Evolutionary conservation across 1,140 invertebrate genomes (phyloP).

Genomic region (Diploscapter pachys): DNA sequence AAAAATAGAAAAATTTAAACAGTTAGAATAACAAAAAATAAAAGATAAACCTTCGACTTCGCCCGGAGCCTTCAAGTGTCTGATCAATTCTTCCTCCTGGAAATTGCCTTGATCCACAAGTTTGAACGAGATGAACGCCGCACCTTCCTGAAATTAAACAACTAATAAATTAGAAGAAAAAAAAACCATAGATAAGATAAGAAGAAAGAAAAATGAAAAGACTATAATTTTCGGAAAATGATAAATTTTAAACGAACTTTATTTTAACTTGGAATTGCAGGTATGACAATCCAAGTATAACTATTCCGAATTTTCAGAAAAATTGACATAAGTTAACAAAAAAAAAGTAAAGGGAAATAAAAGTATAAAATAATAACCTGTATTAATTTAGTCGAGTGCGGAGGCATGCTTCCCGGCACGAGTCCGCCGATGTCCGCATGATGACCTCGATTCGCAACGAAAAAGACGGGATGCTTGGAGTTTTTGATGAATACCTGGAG

Average conservation of each 20-base stretch:
- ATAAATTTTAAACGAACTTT: too few species aligned
- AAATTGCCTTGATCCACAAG: conserved; percentile 76
- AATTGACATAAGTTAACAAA: too few species aligned
- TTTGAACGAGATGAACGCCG: conserved; percentile 87
- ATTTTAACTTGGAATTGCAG: too few species aligned
- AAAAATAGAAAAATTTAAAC: not conserved
- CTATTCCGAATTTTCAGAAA: too few species aligned
- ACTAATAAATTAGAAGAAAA: too few species aligned
- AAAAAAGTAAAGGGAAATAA: too few species aligned
- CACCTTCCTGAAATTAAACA: conserved; percentile 72
- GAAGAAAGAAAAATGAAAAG: too few species aligned
- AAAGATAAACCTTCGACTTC: conserved; percentile 67
- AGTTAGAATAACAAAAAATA: too few species aligned
- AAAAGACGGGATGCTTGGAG: conserved; percentile 70
- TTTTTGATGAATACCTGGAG: conserved; percentile 48
- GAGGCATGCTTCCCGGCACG: conserved; percentile 96
- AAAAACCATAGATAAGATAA: too few species aligned
- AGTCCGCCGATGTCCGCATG: conserved; percentile 98
- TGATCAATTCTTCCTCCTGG: conserved; percentile 70
- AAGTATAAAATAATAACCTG: too few species aligned
- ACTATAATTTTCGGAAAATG: too few species aligned
- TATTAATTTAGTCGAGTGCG: conserved; percentile 80
- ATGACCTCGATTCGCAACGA: conserved; percentile 95
- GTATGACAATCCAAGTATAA: too few species aligned
- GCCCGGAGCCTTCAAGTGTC: conserved; percentile 75